Evolutionary conservation across 1,140 invertebrate species (phyloP).

Genomic region (Sinella curviseta): DNA sequence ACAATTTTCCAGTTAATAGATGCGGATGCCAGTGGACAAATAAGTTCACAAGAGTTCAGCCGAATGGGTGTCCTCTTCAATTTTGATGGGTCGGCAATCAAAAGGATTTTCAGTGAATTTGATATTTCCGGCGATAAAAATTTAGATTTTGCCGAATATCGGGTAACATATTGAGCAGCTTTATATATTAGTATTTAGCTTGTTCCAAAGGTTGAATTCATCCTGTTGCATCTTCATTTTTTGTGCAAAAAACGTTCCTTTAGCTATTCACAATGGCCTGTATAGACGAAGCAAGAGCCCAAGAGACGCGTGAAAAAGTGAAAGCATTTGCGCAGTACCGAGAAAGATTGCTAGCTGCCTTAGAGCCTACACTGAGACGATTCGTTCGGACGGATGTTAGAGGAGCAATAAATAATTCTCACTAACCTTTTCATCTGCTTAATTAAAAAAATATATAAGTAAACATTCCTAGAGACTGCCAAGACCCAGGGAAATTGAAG

Average conservation of each 20-base stretch:
- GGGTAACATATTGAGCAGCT: no score
- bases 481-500: conserved; percentile 32
- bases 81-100: conserved; percentile 49
- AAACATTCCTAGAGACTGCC: conserved; percentile 30
- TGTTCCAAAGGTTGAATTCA: background rate
- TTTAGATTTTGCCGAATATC: conserved; percentile 52
- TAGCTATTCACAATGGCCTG: conserved; percentile 52
- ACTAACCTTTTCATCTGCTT: background rate
- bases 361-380: conserved; percentile 26
- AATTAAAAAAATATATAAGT: no score
- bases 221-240: background rate
- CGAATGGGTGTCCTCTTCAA: conserved; percentile 53
- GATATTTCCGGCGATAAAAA: conserved; percentile 53
- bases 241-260: background rate
- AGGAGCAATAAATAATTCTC: background rate
- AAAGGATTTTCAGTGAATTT: conserved; percentile 52
- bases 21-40: conserved; percentile 51
- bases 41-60: conserved; percentile 51
- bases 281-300: conserved; percentile 49
- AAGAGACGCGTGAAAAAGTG: conserved; percentile 39
- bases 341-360: conserved; percentile 29
- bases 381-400: conserved; percentile 39
- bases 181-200: background rate
- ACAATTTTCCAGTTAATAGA: conserved; percentile 53
- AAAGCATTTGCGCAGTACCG: conserved; percentile 39